These are phyloP conservation scores for Asarcornis scutulata DNA, from an alignment of 2,113 vertebrate species.

Conservation along the genomic window DNA sequence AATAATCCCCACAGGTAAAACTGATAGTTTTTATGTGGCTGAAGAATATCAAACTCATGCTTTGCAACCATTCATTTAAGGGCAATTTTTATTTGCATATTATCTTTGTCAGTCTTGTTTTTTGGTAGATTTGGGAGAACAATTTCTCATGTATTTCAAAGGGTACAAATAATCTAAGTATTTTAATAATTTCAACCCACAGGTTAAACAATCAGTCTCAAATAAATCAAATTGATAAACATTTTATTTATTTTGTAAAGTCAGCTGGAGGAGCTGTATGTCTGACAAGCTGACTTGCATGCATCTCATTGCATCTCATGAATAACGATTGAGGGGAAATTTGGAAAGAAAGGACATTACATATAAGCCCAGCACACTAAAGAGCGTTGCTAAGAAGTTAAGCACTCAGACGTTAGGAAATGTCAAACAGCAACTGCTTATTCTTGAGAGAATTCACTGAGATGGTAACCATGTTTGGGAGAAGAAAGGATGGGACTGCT, in stretches of 20 bases:
- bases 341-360: conserved; percentile 25
- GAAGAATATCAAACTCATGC: not conserved
- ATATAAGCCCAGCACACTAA: not conserved
- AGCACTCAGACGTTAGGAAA: not conserved
- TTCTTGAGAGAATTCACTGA: not conserved
- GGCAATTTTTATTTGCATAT: not conserved
- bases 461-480: not conserved
- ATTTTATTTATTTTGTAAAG: not conserved
- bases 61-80: not conserved
- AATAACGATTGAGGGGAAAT: not conserved
- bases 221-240: no score
- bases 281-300: not conserved
- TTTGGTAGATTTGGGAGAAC: not conserved
- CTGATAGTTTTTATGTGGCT: not conserved
- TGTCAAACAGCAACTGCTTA: not conserved
- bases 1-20: conserved; percentile 55
- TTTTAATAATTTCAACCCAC: not conserved
- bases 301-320: not conserved
- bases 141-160: not conserved
- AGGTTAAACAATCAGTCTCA: not conserved
- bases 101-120: not conserved
- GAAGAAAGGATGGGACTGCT: not conserved
- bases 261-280: not conserved
- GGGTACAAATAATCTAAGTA: not conserved
- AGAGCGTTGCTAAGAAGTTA: conserved; percentile 6